Evolutionary conservation across 2,797 vertebrate genomes (phyloP), one percentile per base, ranked within the genome.

Genomic region (Gymnocypris eckloni): DNA sequence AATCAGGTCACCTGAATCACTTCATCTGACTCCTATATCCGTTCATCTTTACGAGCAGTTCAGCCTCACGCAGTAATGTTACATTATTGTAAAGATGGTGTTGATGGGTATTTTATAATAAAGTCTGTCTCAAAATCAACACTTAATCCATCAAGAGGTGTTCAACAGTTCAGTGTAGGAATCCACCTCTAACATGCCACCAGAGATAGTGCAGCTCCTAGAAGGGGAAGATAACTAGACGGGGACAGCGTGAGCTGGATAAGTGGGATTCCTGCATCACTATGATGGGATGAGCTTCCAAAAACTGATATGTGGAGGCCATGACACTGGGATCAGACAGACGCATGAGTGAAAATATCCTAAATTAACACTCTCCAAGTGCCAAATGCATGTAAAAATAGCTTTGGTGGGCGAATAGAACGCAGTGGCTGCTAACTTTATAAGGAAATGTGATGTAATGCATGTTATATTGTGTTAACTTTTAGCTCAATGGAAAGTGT

Each of bases 251-350:
- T 45, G 54, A 76, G 39, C 89, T 87, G 88, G 86, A 93, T 92
- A 86, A 90, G 73, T 92, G 73, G 87, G 87, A 94, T 94, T 93
- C 91, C 86, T 73, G 11, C 66, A 80, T 80, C 83, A 25, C 12
- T 66, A 59, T 70, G 79, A 85, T 39, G 70, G 82, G 69, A 77
- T 20, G 69, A 79, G 79, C 81, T 54, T 84, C 78, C 83, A 87
- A 79, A 89, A 18, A 88, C 15, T 80, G 48, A 83, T 61, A 77
- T 77, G 77, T 70, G 56, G n/a, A 78, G 80, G 66, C 59, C 75
- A 37, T 66, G 43, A 69, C n/a, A 28, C 64, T 37, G 64, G 64
- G 15, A 67, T 67, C 66, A 37, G 16, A 37, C 66, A 39, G 7
- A 67, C 1, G 1, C 28, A 67, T 1, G 1, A 16, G 48, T 75